These are phyloP conservation scores for Salvelinus alpinus DNA, from an alignment of 2,113 vertebrate genomes.

Conservation along the genomic window DNA sequence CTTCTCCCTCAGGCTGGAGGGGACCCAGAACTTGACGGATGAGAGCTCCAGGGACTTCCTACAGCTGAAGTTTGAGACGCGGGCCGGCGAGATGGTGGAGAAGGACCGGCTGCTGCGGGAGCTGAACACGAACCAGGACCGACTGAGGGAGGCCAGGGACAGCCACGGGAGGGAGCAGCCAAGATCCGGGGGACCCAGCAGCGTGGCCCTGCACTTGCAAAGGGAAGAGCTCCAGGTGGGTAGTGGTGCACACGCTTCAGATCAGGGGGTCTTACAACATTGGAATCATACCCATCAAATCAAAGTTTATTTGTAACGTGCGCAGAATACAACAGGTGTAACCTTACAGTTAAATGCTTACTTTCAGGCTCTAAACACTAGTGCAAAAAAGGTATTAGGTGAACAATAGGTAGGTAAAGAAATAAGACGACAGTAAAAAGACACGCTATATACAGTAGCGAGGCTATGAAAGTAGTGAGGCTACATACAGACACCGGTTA, in stretches of 20 bases:
- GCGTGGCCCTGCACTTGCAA: constrained; percentile 51
- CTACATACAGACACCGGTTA: no score
- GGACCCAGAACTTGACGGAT: constrained; percentile 85
- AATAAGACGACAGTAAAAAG: no score
- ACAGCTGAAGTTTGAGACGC: constrained; percentile 84
- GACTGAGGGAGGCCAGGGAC: constrained; percentile 49
- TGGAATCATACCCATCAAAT: not conserved
- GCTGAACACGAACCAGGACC: constrained; percentile 70
- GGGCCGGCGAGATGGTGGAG: constrained; percentile 87
- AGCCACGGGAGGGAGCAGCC: constrained; percentile 26
- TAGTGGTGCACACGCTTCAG: not conserved
- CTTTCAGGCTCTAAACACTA: no score
- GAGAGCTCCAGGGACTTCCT: constrained; percentile 91
- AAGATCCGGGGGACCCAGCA: not conserved
- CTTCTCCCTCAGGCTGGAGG: constrained; percentile 75
- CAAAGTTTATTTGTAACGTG: no score
- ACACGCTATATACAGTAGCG: no score
- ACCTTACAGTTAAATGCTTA: no score
- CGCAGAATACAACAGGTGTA: no score
- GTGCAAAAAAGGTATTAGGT: no score
- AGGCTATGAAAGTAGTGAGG: no score
- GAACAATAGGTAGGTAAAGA: no score
- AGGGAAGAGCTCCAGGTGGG: constrained; percentile 83
- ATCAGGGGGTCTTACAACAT: not conserved
- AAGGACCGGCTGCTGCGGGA: constrained; percentile 84